phyloP scores from a whole-genome alignment of 2,113 vertebrate genomes.

The Cavia porcellus region DNA sequence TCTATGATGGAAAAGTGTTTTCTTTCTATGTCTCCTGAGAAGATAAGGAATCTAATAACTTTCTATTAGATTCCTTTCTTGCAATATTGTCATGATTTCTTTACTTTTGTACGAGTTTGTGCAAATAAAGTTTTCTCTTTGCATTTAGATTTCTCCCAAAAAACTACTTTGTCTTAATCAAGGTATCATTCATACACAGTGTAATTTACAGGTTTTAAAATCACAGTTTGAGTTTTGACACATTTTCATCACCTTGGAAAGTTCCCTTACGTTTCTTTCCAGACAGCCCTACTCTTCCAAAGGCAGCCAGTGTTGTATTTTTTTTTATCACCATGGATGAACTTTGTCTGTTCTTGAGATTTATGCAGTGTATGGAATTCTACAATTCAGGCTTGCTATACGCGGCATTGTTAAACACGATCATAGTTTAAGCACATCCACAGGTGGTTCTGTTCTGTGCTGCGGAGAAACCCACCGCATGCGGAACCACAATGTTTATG shows the following conservation, averaged over 20 bases:
- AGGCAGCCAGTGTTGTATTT: background rate
- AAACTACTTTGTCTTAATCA: slow-evolving; percentile 3
- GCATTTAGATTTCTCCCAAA: background rate
- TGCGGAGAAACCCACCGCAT: background rate
- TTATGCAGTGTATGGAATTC: background rate
- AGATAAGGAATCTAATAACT: slow-evolving; percentile 11
- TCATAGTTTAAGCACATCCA: background rate
- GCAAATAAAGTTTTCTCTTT: background rate
- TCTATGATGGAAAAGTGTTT: background rate
- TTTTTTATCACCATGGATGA: background rate
- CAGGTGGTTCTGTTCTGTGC: background rate
- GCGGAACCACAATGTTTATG: background rate
- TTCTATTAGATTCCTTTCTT: background rate
- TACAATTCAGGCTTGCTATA: background rate
- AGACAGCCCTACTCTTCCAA: background rate
- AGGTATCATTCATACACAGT: background rate
- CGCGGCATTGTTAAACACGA: background rate
- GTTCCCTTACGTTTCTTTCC: background rate
- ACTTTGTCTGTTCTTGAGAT: background rate
- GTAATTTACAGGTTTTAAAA: slow-evolving; percentile 5
- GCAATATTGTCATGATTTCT: background rate
- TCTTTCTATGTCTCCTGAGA: background rate
- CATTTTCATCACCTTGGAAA: background rate
- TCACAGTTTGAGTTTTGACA: background rate
- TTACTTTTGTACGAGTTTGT: background rate